Percentiles rank a stretch among this genome's conserved stretches.
These are phyloP conservation scores for Anodontia alba DNA, from an alignment of 2,888 invertebrate genomes.

Conservation along the genomic window DNA sequence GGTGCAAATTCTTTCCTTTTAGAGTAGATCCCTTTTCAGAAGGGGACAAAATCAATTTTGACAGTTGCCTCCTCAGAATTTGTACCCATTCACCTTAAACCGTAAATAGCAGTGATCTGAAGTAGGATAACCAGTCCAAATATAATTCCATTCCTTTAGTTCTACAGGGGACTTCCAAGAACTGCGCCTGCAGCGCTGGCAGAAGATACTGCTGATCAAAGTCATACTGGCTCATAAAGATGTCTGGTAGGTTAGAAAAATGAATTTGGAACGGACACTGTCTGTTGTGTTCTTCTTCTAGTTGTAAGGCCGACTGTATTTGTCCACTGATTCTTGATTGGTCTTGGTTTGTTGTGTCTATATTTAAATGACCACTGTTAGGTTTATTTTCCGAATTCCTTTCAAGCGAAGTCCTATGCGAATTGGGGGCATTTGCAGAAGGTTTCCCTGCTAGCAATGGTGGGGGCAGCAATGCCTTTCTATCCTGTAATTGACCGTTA, in stretches of 20 bases:
- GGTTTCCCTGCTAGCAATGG: background rate
- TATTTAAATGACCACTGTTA: background rate
- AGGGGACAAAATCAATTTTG: too few species aligned
- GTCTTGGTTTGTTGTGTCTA: background rate
- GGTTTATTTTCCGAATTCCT: background rate
- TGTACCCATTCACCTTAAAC: slow-evolving; percentile 15
- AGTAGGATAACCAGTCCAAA: slow-evolving; percentile 45
- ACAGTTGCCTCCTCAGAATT: too few species aligned
- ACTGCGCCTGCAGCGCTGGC: slow-evolving; percentile 43
- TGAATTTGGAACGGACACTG: background rate
- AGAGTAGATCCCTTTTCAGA: too few species aligned
- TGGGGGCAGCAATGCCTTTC: too few species aligned
- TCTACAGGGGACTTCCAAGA: slow-evolving; percentile 29
- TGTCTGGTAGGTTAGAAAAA: background rate
- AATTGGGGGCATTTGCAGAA: background rate
- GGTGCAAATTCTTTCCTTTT: too few species aligned
- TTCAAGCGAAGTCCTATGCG: background rate
- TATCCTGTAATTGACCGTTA: too few species aligned
- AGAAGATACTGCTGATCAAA: slow-evolving; percentile 44
- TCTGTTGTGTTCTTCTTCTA: background rate
- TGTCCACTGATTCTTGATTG: background rate
- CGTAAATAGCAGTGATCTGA: slow-evolving; percentile 37
- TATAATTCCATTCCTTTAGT: slow-evolving; percentile 38
- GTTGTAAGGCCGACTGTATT: background rate
- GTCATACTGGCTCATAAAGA: slow-evolving; percentile 12